These are phyloP conservation scores for Teinopalpus imperialis DNA, from an alignment of 2,888 invertebrate genomes.

Conservation along the genomic window DNA sequence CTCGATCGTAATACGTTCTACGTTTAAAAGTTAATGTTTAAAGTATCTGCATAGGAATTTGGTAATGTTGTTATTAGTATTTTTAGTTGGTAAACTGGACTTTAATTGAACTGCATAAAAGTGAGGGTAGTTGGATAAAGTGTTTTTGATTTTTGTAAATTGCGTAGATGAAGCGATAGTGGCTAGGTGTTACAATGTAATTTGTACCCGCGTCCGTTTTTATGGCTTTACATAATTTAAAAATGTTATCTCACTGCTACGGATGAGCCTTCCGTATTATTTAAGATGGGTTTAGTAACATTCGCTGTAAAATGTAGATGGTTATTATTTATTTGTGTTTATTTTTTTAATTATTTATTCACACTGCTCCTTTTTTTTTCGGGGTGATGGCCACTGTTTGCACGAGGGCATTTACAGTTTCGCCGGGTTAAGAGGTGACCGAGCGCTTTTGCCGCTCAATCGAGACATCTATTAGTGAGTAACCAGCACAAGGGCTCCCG, in stretches of 20 bases:
- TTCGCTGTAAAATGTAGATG: not conserved
- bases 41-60: not conserved
- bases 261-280: conserved; percentile 10
- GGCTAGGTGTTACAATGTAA: conserved; percentile 26
- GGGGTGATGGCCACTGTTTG: too few relatives aligned
- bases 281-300: not conserved
- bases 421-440: too few relatives aligned
- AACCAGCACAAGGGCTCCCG: too few relatives aligned
- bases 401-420: too few relatives aligned
- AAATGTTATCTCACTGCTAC: conserved; percentile 20
- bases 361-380: too few relatives aligned
- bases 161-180: conserved; percentile 16
- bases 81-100: conserved; percentile 20
- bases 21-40: not conserved
- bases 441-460: too few relatives aligned
- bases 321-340: not conserved
- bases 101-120: conserved; percentile 19
- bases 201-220: conserved; percentile 23
- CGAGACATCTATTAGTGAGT: too few relatives aligned
- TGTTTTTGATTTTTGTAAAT: conserved; percentile 19
- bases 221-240: conserved; percentile 21
- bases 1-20: not conserved
- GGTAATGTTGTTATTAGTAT: conserved; percentile 2
- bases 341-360: too few relatives aligned
- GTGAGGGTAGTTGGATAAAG: conserved; percentile 14